Evolutionary conservation across 2,797 vertebrate genomes (phyloP), one percentile per base, ranked within the genome.

Genomic region (Sandelia bainsii): DNA sequence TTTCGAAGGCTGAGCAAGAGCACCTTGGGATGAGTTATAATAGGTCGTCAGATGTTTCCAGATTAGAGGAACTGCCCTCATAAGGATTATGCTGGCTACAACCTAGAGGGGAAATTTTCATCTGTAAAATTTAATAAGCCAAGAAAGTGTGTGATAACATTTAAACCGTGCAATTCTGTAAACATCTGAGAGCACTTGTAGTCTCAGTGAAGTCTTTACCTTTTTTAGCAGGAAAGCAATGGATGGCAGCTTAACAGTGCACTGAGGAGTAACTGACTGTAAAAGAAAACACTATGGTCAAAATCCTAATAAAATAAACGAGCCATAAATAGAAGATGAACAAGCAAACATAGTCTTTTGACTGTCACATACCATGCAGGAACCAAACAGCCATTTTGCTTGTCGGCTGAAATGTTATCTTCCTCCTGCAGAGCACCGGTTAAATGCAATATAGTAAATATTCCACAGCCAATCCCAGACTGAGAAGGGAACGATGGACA

Each of bases 181-280:
- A 44, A 6, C 8, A 63, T 23, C 1, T 6, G 3, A 7, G 17
- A 6, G 46, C 20, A 70, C 27, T 34, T 46, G 14, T 4, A 40
- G 5, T 60, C 3, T 52, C 39, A 11, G 16, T 51, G 1, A 52
- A 64, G 17, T 8, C 22, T 77, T 44, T 57, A 89, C 88, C 71
- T 29, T 63, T 79, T 45, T 51, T 53, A 74, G 17, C 11, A 83
- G 83, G 77, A 71, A 62, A 77, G 53, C 75, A 74, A 52, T 13
- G 5, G 29, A 58, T 37, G 73, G 61, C 75, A 80, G 60, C 66
- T 50, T 7, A 83, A 77, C 11, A 83, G 40, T 20, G 53, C 54
- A 86, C 86, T 0, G 40, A 90, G 58, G 32, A 84, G 53, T 65
- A 84, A 72, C 32, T 71, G 62, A 66, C 85, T 86, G 60, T 2